Base-by-base conservation (phyloP, 2,797 vertebrate genomes). In the Lemur catta region DNA sequence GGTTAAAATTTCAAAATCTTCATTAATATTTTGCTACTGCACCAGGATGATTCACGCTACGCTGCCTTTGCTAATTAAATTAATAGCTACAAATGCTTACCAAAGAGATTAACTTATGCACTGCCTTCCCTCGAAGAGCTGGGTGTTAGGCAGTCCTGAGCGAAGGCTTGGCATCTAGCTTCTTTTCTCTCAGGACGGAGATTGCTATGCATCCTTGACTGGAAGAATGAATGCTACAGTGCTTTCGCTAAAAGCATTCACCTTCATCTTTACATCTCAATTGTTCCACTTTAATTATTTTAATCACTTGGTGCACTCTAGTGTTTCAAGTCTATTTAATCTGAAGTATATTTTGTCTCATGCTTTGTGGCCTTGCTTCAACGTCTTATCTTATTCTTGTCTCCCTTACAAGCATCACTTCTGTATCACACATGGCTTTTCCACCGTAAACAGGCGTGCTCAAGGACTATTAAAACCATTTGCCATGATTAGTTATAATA, bases 81-180 rank as follows among this genome's bases (percentile, higher is more conserved):
- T 99, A 98, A 98, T 98, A 98, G 97, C 98, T 97, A 96, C 97
- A 97, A 96, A 98, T 98, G 98, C 98, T 98, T 98, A 97, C 98
- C 92, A 82, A 98, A 97, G 97, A 98, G 98, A 98, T 98, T 98
- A 98, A 96, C 96, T 97, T 97, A 65, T n/a, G 84, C 75, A 80
- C 96, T 96, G 89, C 95, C 96, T 94, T 98, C 96, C 97, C 93
- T 96, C 28, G 75, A 96, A 2, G 0, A 86, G 97, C 81, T 91
- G 94, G 98, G 98, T 98, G 98, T 98, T 98, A 98, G 97, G 98
- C 98, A 98, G 98, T 97, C 96, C 63, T 91, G 88, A 15, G 82
- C 38, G 50, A 97, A 96, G 93, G 61, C 92, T 98, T 97, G 95
- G 93, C 96, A 90, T 94, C 6, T 2, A 30, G 72, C 59, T 94